A percentile compares a stretch with the other conserved stretches of the same genome.
phyloP scores from a whole-genome alignment of 2,113 vertebrate genomes.

The Hippopotamus amphibius region DNA sequence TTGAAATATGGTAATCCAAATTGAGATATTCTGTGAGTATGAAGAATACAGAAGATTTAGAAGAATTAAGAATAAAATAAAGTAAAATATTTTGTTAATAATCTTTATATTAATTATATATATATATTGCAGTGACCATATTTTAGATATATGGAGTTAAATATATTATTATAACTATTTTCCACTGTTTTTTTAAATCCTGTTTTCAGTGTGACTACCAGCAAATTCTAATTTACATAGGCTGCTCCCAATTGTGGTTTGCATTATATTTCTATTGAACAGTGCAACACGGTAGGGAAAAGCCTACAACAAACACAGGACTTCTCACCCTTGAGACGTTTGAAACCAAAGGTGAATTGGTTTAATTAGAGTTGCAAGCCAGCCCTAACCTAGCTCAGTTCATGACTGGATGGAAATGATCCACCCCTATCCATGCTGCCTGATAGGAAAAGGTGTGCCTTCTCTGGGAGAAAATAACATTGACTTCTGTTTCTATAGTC shows the following conservation, averaged over 20 bases:
- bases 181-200: background rate
- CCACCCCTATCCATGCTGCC: background rate
- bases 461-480: background rate
- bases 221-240: background rate
- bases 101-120: background rate
- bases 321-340: background rate
- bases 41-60: background rate
- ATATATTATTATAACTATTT: background rate
- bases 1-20: background rate
- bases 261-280: background rate
- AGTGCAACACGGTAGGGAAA: background rate
- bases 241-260: background rate
- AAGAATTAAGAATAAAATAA: conserved; percentile 3
- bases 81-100: background rate
- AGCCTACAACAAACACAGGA: background rate
- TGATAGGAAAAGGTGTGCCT: background rate
- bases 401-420: background rate
- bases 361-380: background rate
- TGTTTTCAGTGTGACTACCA: background rate
- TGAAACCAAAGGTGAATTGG: background rate
- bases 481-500: background rate
- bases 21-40: background rate
- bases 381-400: background rate
- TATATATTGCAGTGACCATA: background rate
- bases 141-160: background rate